Base-by-base conservation (phyloP, 1,140 invertebrate genomes). In the Drosophila tani region DNA sequence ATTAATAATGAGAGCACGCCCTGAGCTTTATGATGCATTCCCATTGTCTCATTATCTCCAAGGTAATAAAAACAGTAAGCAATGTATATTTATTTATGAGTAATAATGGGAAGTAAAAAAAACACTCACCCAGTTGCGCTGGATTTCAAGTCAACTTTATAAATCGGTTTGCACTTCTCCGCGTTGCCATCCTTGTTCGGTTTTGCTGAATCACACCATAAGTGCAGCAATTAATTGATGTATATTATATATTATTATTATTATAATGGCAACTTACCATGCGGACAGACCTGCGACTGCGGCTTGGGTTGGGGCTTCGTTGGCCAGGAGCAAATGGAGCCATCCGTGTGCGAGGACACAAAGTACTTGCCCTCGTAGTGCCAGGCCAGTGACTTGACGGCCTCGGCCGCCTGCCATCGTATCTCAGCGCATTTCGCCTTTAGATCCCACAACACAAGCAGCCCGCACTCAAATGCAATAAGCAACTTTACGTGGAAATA, bases 351-450 rank as follows among this genome's bases (percentile, higher is more conserved):
- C 82, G 97, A 97, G 78, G 97, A 98, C 96, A 99, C 98, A 93
- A 99, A 99, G 94, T 98, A 97, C 94, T 99, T 98, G 65, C 99
- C 99, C 93, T 99, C 99, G 93, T 98, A 96, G 93, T 99, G 98
- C 99, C 99, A 99, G 62, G 96, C 95, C 87, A 98, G 95, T 63
- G 97, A 98, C 90, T 96, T 95, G 57, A 99, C 94, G 21, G 96
- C 95, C 92, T 98, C 97, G 17, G 94, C 86, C 5, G 96, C 95
- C 93, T 97, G 95, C 93, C 95, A 97, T 91, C 98, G 95, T 91
- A 96, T 95, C 82, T 99, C 98, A 15, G 97, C 97, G 60, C 92
- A 93, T 92, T 96, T 96, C 62, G 94, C 96, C 79, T 96, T 96
- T 75, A 99, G 94, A 94, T 99, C 98, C 99, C 99, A 99, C 62